Base-by-base conservation (phyloP, 2,113 vertebrate species). In the Vulpes vulpes region DNA sequence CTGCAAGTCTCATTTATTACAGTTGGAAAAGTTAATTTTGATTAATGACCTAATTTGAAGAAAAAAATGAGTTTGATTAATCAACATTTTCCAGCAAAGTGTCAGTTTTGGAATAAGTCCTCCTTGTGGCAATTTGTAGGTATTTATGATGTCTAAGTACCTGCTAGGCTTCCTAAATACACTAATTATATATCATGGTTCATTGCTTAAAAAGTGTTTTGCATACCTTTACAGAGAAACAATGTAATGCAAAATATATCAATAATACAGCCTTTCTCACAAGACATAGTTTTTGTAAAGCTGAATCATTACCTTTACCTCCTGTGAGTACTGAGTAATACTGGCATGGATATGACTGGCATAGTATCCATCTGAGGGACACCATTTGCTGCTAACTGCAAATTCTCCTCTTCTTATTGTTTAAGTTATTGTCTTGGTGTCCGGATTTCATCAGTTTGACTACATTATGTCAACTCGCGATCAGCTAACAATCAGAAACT, bases 51-150 rank as follows among this genome's bases (percentile, higher is more conserved):
- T 91, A 76, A 20, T 95, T 83, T 94, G 49, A 97, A 95, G 27
- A 60, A 20, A 97, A 96, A 97, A 96, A 90, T 15, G 11, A 22
- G 19, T 93, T 71, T 67, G 74, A 97, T 79, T 86, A 15, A 95
- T 95, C 69, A 92, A 19, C 53, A 83, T 78, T 93, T 89, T 97
- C 86, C 32, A 53, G 71, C 43, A 1, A 12, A 57, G 4, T 62
- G 82, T 98, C 83, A 97, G 5, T 32, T 94, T 62, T 67, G 11
- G 19, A 62, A 86, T 64, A 32, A 81, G 57, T 9, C 0, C 6
- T 82, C 35, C 22, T 84, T 7, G 20, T 78, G 65, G 74, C 32
- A 89, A 0, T 51, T 93, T 60, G 65, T 73, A 0, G 53, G 9
- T 3, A 89, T 88, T 96, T 19, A 0, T 43, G 14, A 38, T 95